These are phyloP conservation scores for Corythornis madagascariensis DNA, from an alignment of 2,113 vertebrate species.

Conservation along the genomic window DNA sequence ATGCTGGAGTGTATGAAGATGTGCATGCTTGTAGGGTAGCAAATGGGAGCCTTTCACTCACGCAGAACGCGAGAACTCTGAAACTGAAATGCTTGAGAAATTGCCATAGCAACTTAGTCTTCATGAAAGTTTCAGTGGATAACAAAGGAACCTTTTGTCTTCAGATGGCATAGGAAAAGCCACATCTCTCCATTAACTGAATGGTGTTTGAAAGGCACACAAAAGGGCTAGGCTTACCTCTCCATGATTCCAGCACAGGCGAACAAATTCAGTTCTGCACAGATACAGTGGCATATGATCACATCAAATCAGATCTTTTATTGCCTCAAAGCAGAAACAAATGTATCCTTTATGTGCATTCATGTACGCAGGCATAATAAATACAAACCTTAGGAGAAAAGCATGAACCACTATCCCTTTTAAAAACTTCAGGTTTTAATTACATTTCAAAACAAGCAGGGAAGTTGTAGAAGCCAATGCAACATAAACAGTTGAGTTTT, in stretches of 20 bases:
- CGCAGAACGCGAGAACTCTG: neutral
- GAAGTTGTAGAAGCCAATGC: neutral
- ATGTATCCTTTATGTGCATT: neutral
- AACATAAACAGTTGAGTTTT: neutral
- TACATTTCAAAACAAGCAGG: neutral
- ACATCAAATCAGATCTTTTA: neutral
- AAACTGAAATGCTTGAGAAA: neutral
- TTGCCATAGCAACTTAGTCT: neutral
- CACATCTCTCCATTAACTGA: neutral
- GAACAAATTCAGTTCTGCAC: neutral
- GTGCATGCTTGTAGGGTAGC: neutral
- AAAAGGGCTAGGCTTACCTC: neutral
- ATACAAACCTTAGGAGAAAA: neutral
- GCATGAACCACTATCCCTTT: neutral
- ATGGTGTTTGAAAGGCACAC: neutral
- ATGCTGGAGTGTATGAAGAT: neutral
- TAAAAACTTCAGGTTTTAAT: constrained; percentile 9
- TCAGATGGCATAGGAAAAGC: neutral
- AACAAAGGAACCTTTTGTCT: neutral
- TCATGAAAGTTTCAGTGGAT: neutral
- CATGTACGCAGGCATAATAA: neutral
- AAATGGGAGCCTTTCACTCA: neutral
- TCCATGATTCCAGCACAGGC: neutral
- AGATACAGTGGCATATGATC: neutral
- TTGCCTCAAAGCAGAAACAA: neutral